Base-by-base conservation (phyloP, 2,113 vertebrate genomes). In the Climacteris rufus region DNA sequence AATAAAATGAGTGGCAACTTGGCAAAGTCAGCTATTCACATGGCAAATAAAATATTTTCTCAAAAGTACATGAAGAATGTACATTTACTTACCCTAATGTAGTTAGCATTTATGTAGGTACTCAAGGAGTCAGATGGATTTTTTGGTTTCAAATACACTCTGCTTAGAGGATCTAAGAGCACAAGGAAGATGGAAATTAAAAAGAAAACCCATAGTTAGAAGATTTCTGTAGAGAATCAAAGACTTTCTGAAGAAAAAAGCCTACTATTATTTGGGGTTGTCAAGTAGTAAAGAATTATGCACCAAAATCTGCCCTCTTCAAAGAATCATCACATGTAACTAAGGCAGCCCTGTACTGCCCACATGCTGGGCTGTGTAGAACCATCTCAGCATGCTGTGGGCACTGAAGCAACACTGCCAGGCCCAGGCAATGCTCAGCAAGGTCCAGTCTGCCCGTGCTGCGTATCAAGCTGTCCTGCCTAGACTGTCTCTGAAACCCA, bases 81-180 rank as follows among this genome's bases (percentile, higher is more conserved):
- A 69, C 33, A 72, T 95, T 96, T 95, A 98, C 98, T 98, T 97
- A 99, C 99, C 98, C 98, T 98, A 90, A 99, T 98, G 97, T 99
- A 99, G 98, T 99, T 99, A 78, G 99, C 99, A 95, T 99, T 99
- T 96, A 99, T 99, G 97, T 99, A 99, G 96, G 98, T 99, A 96
- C 98, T 98, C 96, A 99, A 97, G 47, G 97, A 97, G 97, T 99
- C 99, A 40, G 98, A 98, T 94, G 97, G 96, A 95, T 97, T 99
- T 98, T 98, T 99, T 90, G 98, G 97, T 98, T 98, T 99, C 96
- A 99, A 98, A 91, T 98, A 98, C 68, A 99, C 99, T 97, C 99
- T 99, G 98, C 99, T 99, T 93, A 99, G 98, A 95, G 98, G 99
- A 98, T 99, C 99, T 99, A 92, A 96, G 75, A 97, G 94, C 90